Base-by-base conservation (phyloP, 2,888 invertebrate genomes). In the Siphlonurus alternatus region DNA sequence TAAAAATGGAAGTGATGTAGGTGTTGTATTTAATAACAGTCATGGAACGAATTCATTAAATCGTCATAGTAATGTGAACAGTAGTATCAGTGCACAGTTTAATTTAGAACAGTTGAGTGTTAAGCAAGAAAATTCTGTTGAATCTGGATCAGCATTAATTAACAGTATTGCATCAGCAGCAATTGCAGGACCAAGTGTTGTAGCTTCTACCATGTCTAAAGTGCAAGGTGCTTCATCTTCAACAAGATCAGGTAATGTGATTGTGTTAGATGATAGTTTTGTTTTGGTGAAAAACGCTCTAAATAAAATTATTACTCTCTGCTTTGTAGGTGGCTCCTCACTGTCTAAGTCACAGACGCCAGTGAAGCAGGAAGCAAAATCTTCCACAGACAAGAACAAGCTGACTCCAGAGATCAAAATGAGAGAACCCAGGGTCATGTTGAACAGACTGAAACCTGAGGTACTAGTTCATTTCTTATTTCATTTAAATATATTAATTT, bases 381-480 rank as follows among this genome's bases (percentile, higher is more conserved):
- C 38, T 10, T 10, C 5, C 15, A 15, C 15, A 15, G 38, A 38
- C 7, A 38, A 38, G 38, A 38, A 38, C 38, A 38, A 38, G 15
- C 7, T 38, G 38, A 38, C 38, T 10, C 38, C 59, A 25, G 65
- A 64, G 24, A 65, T 64, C 25, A 71, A 71, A 63, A 72, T 80
- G 69, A 78, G 79, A 68, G 80, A 83, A 73, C 83, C 84, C 53
- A 78, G 84, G 63, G 83, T 85, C 24, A 78, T 82, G 74, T 72
- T 86, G 62, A 81, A 82, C 69, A 80, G 83, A 72, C 73, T 84
- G 69, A 82, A 83, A 22, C 75, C 76, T 65, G 79, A 79, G 70
- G 76, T 72, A 60, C 15, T 64, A 63, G 38, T 20, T 1, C 22
- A 18, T 18, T 25, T 1, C 59, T 15, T 54, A 62, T 61, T 61